A percentile compares a stretch with the other conserved stretches of the same genome.
Evolutionary conservation across 2,113 vertebrate genomes (phyloP).

Genomic region (Aythya baeri): DNA sequence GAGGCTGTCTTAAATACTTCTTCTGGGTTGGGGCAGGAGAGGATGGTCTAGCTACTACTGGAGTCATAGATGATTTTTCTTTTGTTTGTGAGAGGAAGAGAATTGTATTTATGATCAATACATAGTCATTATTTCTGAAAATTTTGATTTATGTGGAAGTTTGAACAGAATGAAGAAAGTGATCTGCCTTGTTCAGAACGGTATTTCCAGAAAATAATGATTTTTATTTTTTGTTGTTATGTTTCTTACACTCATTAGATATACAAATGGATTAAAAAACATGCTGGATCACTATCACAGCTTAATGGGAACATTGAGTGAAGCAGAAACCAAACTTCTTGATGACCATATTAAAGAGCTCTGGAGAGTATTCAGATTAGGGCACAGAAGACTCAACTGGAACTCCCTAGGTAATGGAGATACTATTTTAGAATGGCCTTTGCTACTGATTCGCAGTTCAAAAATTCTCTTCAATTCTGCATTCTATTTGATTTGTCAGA

Average conservation of each 20-base stretch:
- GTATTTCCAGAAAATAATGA: not conserved
- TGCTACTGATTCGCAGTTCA: not conserved
- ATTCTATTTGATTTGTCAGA: not conserved
- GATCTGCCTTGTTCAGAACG: not conserved
- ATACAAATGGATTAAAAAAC: slow-evolving; percentile 73
- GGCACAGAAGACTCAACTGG: slow-evolving; percentile 88
- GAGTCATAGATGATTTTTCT: not conserved
- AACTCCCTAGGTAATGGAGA: slow-evolving; percentile 81
- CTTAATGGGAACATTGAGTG: slow-evolving; percentile 78
- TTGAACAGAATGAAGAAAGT: not conserved
- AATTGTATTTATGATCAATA: not conserved
- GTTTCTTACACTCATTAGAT: slow-evolving; percentile 68
- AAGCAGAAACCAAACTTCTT: slow-evolving; percentile 82
- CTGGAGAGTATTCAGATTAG: slow-evolving; percentile 74
- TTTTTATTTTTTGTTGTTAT: not conserved
- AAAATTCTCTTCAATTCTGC: not conserved
- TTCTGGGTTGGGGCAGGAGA: not conserved
- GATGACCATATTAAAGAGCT: slow-evolving; percentile 78
- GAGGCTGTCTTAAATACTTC: not conserved
- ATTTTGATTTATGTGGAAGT: not conserved
- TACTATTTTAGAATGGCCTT: not conserved
- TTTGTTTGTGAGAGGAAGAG: not conserved
- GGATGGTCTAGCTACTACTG: not conserved
- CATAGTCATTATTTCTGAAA: not conserved
- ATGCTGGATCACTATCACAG: slow-evolving; percentile 79